Base-by-base conservation (phyloP, 2,888 invertebrate species). In the Orthosia gracilis region DNA sequence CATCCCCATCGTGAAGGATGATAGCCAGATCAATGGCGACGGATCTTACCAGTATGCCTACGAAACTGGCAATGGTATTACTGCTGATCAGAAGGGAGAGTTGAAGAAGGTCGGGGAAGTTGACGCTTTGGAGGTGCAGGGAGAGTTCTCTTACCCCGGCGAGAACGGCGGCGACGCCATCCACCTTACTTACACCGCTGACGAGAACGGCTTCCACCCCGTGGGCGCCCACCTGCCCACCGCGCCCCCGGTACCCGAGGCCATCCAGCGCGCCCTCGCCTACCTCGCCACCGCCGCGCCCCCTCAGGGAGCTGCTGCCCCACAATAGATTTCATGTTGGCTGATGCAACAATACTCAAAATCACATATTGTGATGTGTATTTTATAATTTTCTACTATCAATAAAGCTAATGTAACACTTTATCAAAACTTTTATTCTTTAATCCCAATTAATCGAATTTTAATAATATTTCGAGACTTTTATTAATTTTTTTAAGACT, bases 121-220 rank as follows among this genome's bases (percentile, higher is more conserved):
- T 0, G 97, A 97, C 47, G 94, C 96, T 31, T 89, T 96, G 73
- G 97, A 97, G 69, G 98, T 97, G 7, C 97, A 97, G 87, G 98
- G 98, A 61, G 97, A 97, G 89, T 97, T 95, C 94, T 97, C 97
- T 69, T 98, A 97, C 90, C 97, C 97, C 0, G 96, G 97, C 47
- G 97, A 97, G 2, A 97, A 98, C 83, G 97, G 97, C 31, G 95
- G 97, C 31, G 95, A 96, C 55, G 87, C 97, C 83, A 97, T 97
- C 89, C 97, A 97, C 81, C 89, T 98, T 81, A 97, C 97, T 0
- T 98, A 98, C 93, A 95, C 96, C 57, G 98, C 98, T 81, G 98
- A 98, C 85, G 98, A 98, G 90, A 97, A 98, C 85, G 98, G 98
- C 31, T 98, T 97, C 96, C 97, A 97, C 89, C 97, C 97, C 1